A percentile compares a stretch with the other conserved stretches of the same genome.
Conservation (phyloP, 1,140 invertebrate genomes). For the Magallana ariakensis region DNA sequence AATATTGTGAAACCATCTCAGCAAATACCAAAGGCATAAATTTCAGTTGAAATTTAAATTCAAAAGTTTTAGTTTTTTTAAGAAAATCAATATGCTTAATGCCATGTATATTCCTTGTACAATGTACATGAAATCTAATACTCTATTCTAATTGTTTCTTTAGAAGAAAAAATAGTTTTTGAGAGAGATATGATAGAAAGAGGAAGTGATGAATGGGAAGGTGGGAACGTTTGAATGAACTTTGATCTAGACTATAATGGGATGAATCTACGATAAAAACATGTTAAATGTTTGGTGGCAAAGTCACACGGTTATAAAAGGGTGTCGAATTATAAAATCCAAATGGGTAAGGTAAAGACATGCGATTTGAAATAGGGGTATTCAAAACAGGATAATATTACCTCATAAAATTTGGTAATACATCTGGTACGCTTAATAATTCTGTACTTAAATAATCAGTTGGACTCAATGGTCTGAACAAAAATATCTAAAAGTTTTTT, state of each 20-base stretch:
- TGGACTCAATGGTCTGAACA: no score
- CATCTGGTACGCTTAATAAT: no score
- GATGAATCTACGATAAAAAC: conserved; percentile 13
- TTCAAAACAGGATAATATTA: not conserved
- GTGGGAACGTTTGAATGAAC: not conserved
- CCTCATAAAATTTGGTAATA: not conserved
- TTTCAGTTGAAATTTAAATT: not conserved
- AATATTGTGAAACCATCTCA: conserved; percentile 36
- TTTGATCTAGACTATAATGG: not conserved
- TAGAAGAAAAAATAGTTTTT: not conserved
- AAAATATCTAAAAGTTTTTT: no score
- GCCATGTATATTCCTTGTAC: no score
- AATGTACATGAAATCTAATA: no score
- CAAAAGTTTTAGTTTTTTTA: not conserved
- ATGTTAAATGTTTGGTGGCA: conserved; percentile 22
- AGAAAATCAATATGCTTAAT: not conserved
- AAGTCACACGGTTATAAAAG: not conserved
- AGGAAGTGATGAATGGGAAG: not conserved
- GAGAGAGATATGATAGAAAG: not conserved
- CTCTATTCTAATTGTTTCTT: no score
- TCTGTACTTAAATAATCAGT: no score
- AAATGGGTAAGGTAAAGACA: not conserved
- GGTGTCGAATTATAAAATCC: conserved; percentile 7
- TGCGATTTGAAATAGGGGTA: not conserved
- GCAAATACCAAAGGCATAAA: not conserved